Evolutionary conservation across 2,888 invertebrate genomes (phyloP).

Genomic region (Tenodera sinensis): DNA sequence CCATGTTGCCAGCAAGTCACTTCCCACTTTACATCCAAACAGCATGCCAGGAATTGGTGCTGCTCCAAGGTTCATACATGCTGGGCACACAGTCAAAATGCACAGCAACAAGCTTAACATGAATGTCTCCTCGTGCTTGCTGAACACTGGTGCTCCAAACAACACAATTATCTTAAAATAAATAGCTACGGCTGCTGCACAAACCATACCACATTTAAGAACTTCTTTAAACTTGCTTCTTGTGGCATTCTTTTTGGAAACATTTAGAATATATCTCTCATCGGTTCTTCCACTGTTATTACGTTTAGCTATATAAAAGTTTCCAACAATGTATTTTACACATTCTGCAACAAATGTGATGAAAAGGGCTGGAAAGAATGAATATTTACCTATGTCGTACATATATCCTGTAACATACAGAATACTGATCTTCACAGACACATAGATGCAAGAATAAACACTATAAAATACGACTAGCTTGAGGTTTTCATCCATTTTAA

Average conservation of each 20-base stretch:
- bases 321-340: constrained; percentile 46
- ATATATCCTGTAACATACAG: constrained; percentile 40
- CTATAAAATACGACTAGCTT: constrained; percentile 47
- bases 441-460: constrained; percentile 59
- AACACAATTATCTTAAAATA: constrained; percentile 61
- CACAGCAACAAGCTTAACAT: constrained; percentile 62
- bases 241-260: not conserved
- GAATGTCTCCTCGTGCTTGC: constrained; percentile 62
- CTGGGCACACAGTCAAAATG: constrained; percentile 59
- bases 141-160: constrained; percentile 64
- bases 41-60: constrained; percentile 39
- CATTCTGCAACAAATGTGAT: constrained; percentile 51
- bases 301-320: constrained; percentile 4
- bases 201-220: constrained; percentile 49
- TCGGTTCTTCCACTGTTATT: constrained; percentile 11
- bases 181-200: constrained; percentile 48
- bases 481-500: not conserved
- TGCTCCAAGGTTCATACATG: constrained; percentile 57
- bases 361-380: constrained; percentile 44
- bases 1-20: constrained; percentile 30
- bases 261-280: not conserved
- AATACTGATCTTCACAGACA: constrained; percentile 51
- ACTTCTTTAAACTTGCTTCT: constrained; percentile 47
- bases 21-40: constrained; percentile 19
- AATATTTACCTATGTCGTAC: constrained; percentile 57